Base-by-base conservation (phyloP, 2,113 vertebrate species). In the Ifrita kowaldi region DNA sequence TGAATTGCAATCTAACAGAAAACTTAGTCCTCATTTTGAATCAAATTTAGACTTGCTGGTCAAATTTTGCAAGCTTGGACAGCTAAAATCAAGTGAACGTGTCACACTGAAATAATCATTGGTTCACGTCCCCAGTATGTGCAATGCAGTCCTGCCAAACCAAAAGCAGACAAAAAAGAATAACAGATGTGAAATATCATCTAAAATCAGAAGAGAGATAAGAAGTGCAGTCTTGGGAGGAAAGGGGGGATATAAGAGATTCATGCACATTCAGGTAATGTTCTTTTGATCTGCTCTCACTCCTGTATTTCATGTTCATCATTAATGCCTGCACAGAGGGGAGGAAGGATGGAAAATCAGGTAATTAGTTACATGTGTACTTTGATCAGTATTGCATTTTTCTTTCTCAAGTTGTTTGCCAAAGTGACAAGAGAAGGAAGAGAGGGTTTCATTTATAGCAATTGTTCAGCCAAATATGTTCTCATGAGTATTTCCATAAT, bases 311-410 rank as follows among this genome's bases (percentile, higher is more conserved):
- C 65, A 21, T 39, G 74, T 41, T 94, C 86, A 76, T 94, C 86
- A 76, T 84, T 85, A 92, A 82, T 50, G 64, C 52, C 44, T 80
- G 47, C 53, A 62, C 75, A 88, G 62, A 75, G 47, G 70, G 53
- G n/a, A 74, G 30, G 67, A 65, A 94, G 52, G 71, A 93, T 20
- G 15, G 62, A 93, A 87, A 85, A 81, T 83, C 69, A 74, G 71
- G 59, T 93, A 96, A 97, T 96, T 94, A 97, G 91, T 92, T 93
- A 93, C 84, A 88, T 37, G 41, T 63, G 56, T 95, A 71, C 90
- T 96, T 95, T 97, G 96, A 96, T 96, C 94, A 91, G 63, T 68
- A 37, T 41, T 91, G 67, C 84, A 20, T 90, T 90, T 95, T 89
- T 83, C 41, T 90, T 92, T 87, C 93, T 93, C 84, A 89, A 42